Evolutionary conservation across 2,113 vertebrate genomes (phyloP).

Genomic region (Phalacrocorax brasilianus): DNA sequence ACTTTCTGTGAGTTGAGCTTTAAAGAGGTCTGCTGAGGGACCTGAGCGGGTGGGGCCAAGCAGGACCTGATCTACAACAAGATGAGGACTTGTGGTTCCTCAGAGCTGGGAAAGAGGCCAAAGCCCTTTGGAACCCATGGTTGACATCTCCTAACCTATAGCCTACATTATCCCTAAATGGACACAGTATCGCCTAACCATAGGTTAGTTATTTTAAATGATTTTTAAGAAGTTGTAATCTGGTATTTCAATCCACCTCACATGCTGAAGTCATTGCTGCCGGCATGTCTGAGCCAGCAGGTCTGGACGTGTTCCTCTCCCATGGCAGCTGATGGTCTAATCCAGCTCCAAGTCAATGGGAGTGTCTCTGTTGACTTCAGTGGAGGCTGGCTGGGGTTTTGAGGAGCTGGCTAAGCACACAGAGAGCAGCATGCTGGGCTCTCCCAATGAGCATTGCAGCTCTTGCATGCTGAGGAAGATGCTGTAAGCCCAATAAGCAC

Average conservation of each 20-base stretch:
- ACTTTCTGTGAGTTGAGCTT: background rate
- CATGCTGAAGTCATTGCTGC: background rate
- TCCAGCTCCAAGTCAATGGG: background rate
- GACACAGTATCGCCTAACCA: rapidly evolving
- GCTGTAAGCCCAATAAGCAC: background rate
- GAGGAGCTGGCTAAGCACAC: background rate
- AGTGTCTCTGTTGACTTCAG: background rate
- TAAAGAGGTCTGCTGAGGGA: background rate
- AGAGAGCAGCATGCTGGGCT: background rate
- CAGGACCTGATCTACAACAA: background rate
- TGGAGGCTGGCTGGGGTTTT: background rate
- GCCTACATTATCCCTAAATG: background rate
- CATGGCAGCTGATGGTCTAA: background rate
- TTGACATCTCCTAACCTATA: background rate
- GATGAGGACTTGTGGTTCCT: background rate
- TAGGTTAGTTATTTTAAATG: background rate
- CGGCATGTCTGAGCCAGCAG: background rate
- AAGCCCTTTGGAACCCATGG: background rate
- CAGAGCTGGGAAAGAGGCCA: background rate
- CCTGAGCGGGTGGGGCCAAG: background rate
- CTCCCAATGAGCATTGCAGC: background rate
- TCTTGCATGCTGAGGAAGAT: background rate
- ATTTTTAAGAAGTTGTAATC: background rate
- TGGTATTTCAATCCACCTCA: slow-evolving; percentile 31
- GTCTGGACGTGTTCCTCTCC: background rate